Evolutionary conservation across 2,797 vertebrate species (phyloP).

Genomic region (Peromyscus attwateri): DNA sequence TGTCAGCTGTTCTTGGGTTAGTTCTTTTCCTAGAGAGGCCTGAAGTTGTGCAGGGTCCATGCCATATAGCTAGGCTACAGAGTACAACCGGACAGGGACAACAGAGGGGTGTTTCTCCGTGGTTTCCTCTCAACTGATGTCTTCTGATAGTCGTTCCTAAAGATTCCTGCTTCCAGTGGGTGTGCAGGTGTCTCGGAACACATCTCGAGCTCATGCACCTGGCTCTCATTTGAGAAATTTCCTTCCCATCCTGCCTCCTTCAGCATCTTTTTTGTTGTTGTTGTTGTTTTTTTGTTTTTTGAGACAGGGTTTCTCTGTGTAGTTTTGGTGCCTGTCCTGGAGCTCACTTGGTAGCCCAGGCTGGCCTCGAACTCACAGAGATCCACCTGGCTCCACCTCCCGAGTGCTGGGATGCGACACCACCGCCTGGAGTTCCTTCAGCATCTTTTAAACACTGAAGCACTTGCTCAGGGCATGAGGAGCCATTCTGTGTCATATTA

Average conservation of each 20-base stretch:
- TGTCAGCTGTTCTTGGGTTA: neutral
- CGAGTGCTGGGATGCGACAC: too few species aligned
- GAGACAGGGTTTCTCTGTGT: too few species aligned
- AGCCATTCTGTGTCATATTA: slow-evolving; percentile 14
- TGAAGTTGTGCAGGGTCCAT: neutral
- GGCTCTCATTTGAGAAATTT: rapidly evolving
- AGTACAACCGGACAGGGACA: neutral
- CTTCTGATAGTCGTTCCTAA: neutral
- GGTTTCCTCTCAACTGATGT: neutral
- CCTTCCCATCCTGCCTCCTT: neutral
- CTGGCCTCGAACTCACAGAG: too few species aligned
- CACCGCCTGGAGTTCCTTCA: neutral
- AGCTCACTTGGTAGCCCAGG: rapidly evolving
- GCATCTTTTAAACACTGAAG: slow-evolving; percentile 26
- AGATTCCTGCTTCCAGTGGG: rapidly evolving
- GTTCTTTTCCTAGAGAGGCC: neutral
- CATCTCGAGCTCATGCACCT: neutral
- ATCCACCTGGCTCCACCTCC: too few species aligned
- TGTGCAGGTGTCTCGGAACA: rapidly evolving
- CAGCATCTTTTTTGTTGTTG: neutral
- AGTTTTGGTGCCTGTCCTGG: too few species aligned
- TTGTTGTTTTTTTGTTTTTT: too few species aligned
- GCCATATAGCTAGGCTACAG: neutral
- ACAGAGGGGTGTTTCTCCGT: neutral
- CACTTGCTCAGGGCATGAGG: slow-evolving; percentile 34